phyloP scores from a whole-genome alignment of 2,888 invertebrate species.

The Rotaria magnacalcarata region DNA sequence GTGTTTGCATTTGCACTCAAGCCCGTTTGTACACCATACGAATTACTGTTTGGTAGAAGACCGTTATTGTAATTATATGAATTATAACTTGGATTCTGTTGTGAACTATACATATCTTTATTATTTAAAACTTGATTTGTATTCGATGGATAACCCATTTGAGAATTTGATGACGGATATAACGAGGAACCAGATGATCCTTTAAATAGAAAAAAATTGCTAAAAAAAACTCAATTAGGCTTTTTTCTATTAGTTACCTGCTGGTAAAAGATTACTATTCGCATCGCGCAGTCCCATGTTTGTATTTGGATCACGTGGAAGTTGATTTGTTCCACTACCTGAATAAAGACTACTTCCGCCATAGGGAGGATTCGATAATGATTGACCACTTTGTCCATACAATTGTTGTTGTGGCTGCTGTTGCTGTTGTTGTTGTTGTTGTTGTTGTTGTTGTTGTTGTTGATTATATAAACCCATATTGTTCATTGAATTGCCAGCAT shows the following conservation, averaged over 20 bases:
- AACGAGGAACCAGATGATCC: neutral
- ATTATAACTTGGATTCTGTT: neutral
- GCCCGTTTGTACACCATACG: neutral
- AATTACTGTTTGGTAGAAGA: neutral
- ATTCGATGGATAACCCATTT: neutral
- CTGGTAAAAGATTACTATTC: neutral
- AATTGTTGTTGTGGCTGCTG: neutral
- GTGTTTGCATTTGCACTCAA: neutral
- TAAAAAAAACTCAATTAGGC: no score
- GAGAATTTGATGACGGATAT: neutral
- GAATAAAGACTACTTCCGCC: neutral
- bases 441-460: slow-evolving; percentile 13
- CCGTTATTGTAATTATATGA: neutral
- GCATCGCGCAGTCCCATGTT: neutral
- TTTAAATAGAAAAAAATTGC: neutral
- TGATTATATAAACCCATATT: neutral
- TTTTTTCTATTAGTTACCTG: neutral
- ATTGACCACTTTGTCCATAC: neutral
- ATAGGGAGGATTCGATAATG: neutral
- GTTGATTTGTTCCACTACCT: neutral
- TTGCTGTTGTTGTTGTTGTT: neutral
- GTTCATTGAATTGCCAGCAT: neutral
- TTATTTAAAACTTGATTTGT: neutral
- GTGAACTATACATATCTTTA: neutral
- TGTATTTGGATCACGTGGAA: neutral